phyloP scores from a whole-genome alignment of 2,888 invertebrate genomes.

The Chloroclysta siterata region DNA sequence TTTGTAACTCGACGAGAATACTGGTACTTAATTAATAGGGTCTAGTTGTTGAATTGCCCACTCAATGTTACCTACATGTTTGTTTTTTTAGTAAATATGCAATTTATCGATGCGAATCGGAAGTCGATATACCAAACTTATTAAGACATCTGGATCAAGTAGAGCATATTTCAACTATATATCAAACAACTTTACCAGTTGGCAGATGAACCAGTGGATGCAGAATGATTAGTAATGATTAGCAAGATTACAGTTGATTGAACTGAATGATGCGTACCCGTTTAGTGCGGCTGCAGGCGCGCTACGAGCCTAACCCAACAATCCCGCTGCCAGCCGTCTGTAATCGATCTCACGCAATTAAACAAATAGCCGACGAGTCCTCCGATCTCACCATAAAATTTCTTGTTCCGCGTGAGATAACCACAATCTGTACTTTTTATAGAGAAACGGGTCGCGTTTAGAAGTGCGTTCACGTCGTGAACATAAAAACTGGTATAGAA shows the following conservation, averaged over 20 bases:
- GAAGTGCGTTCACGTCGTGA: slow-evolving; percentile 56
- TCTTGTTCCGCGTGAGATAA: slow-evolving; percentile 73
- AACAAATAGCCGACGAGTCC: slow-evolving; percentile 60
- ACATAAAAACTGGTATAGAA: slow-evolving; percentile 70
- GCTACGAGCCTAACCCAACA: slow-evolving; percentile 43
- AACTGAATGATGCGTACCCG: slow-evolving; percentile 41
- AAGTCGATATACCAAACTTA: slow-evolving; percentile 4
- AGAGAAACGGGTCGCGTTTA: slow-evolving; percentile 60
- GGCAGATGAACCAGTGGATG: slow-evolving; percentile 22
- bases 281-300: slow-evolving; percentile 36
- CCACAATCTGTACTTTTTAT: slow-evolving; percentile 67
- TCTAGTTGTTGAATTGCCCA: slow-evolving; percentile 30
- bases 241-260: slow-evolving; percentile 43
- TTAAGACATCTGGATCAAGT: slow-evolving; percentile 5
- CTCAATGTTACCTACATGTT: slow-evolving; percentile 27
- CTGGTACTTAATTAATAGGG: slow-evolving; percentile 30
- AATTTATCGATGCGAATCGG: slow-evolving; percentile 18
- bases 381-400: slow-evolving; percentile 59
- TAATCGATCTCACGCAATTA: slow-evolving; percentile 74
- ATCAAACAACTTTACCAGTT: background rate
- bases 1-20: slow-evolving; percentile 38
- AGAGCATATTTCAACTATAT: slow-evolving; percentile 2
- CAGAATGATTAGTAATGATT: slow-evolving; percentile 34
- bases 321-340: slow-evolving; percentile 56
- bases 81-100: slow-evolving; percentile 21